Evolutionary conservation across 2,888 invertebrate genomes (phyloP).

Genomic region (Rambutsinella grinnellia): DNA sequence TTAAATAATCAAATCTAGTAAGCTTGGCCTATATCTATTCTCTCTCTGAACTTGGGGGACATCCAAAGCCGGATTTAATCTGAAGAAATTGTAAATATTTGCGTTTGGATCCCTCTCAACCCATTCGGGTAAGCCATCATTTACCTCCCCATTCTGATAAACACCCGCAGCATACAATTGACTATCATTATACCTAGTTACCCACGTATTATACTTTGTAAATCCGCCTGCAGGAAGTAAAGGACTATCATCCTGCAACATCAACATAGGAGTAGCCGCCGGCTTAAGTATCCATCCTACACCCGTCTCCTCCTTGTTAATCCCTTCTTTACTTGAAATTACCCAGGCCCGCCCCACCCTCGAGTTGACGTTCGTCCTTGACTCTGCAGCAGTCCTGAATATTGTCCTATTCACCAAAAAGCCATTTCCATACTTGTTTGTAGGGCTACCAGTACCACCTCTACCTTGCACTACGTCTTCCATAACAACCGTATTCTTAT

Average conservation of each 20-base stretch:
- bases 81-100: not conserved
- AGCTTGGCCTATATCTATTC: not conserved
- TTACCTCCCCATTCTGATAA: slow-evolving; percentile 37
- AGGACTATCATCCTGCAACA: slow-evolving; percentile 35
- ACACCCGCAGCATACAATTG: slow-evolving; percentile 53
- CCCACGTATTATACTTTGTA: slow-evolving; percentile 49
- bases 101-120: not conserved
- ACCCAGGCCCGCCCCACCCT: slow-evolving; percentile 32
- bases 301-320: slow-evolving; percentile 17
- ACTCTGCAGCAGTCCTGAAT: slow-evolving; percentile 15
- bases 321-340: slow-evolving; percentile 6
- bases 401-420: slow-evolving; percentile 19
- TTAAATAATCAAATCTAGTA: too few species aligned
- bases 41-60: not conserved
- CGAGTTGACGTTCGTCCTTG: slow-evolving; percentile 22
- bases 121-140: slow-evolving; percentile 21
- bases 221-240: slow-evolving; percentile 38
- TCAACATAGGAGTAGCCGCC: slow-evolving; percentile 7
- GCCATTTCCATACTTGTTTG: slow-evolving; percentile 39
- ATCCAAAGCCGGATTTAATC: not conserved
- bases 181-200: slow-evolving; percentile 45
- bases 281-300: slow-evolving; percentile 47
- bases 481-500: slow-evolving; percentile 36
- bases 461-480: slow-evolving; percentile 30
- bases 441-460: not conserved